These are phyloP conservation scores for Lipophrys pholis DNA, from an alignment of 2,113 vertebrate species.

Conservation along the genomic window DNA sequence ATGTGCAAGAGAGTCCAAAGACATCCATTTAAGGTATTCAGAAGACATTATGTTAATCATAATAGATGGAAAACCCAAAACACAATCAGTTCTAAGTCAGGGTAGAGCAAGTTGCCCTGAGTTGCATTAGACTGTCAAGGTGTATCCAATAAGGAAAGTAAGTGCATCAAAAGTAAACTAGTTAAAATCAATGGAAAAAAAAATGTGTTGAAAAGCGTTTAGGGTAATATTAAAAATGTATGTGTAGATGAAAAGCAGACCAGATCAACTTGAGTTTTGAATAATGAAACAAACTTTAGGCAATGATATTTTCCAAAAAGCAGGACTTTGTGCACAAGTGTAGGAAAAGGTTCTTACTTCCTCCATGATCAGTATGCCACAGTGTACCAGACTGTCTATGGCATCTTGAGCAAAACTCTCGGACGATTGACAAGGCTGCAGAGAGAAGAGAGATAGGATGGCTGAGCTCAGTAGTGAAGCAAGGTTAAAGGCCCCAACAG, in stretches of 20 bases:
- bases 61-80: too few species aligned
- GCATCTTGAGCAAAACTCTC: constrained; percentile 85
- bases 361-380: constrained; percentile 89
- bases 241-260: constrained; percentile 2
- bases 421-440: constrained; percentile 89
- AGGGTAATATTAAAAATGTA: constrained; percentile 11
- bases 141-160: background rate
- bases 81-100: too few species aligned
- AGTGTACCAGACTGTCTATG: constrained; percentile 90
- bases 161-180: background rate
- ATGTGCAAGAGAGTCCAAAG: too few species aligned
- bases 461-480: constrained; percentile 7
- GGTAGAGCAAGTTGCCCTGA: too few species aligned
- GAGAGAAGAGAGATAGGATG: constrained; percentile 7
- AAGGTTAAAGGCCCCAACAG: constrained; percentile 43
- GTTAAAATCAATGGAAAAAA: background rate
- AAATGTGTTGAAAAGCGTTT: background rate
- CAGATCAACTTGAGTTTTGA: constrained; percentile 2
- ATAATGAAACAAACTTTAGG: constrained; percentile 10
- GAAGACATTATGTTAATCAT: too few species aligned
- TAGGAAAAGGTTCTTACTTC: constrained; percentile 83
- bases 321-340: too few species aligned
- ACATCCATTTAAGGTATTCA: too few species aligned
- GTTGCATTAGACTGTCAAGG: background rate
- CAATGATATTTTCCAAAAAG: too few species aligned